Evolutionary conservation across 2,797 vertebrate species (phyloP).

Genomic region (Malurus splendens): DNA sequence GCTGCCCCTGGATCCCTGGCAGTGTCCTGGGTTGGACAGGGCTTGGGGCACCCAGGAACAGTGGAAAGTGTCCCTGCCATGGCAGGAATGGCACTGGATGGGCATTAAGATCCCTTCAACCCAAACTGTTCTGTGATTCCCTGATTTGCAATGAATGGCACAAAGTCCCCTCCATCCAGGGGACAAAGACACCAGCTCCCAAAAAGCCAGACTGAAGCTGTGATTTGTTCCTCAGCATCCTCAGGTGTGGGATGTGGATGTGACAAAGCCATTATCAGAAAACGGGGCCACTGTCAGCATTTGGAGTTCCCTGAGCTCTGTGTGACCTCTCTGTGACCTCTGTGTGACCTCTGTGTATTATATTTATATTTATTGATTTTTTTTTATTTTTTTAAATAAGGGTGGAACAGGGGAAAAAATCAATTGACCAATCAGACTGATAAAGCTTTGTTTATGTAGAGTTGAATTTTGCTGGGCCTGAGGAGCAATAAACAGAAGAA

Average conservation of each 20-base stretch:
- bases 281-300: fast-evolving
- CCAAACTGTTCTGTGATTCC: neutral
- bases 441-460: neutral
- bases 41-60: fast-evolving
- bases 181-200: neutral
- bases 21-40: neutral
- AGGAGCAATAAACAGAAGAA: neutral
- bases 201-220: neutral
- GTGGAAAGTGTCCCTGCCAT: neutral
- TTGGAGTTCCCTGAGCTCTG: neutral
- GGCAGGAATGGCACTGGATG: neutral
- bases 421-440: neutral
- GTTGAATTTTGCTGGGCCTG: neutral
- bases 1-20: neutral
- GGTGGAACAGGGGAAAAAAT: neutral
- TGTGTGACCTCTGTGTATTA: neutral
- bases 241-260: neutral
- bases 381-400: neutral
- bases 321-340: too few species aligned
- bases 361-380: neutral
- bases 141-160: fast-evolving
- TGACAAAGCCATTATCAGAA: too few species aligned
- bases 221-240: neutral
- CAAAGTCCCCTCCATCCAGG: neutral
- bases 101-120: fast-evolving